These are phyloP conservation scores for Podarcis raffonei DNA, from an alignment of 2,113 vertebrate genomes.

Conservation along the genomic window DNA sequence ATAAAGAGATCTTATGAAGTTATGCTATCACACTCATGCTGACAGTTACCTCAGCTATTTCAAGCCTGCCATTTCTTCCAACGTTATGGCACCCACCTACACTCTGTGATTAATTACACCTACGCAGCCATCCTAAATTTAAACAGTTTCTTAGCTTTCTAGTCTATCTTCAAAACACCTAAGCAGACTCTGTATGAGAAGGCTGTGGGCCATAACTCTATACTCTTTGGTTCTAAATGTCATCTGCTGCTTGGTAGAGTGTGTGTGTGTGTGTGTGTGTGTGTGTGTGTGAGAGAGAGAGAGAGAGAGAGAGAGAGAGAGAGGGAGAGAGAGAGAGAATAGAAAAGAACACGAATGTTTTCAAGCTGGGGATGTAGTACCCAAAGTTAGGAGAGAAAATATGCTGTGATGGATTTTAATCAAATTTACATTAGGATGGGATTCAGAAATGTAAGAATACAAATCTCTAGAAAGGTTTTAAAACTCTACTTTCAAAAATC, in stretches of 20 bases:
- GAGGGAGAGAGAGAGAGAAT: neutral
- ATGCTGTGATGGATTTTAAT: neutral
- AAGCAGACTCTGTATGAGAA: slow-evolving; percentile 19
- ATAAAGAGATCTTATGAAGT: neutral
- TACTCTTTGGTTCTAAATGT: neutral
- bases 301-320: no score
- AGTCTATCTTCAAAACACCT: neutral
- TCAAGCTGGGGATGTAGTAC: neutral
- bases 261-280: no score
- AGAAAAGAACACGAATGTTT: neutral
- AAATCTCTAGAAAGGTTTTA: neutral
- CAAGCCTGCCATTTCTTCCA: slow-evolving; percentile 22
- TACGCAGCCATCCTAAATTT: slow-evolving; percentile 28
- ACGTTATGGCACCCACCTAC: neutral
- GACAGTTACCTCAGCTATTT: slow-evolving; percentile 14
- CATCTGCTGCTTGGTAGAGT: neutral
- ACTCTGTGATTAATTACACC: rapidly evolving
- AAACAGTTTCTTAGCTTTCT: slow-evolving; percentile 5
- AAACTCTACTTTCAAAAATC: neutral
- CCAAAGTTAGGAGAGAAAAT: neutral
- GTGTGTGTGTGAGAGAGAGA: no score
- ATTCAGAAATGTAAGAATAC: neutral
- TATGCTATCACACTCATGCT: slow-evolving; percentile 2
- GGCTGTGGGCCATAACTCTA: neutral
- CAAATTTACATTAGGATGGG: neutral